Conservation (phyloP, 2,797 vertebrate genomes). For the Oryzias sinensis region DNA sequence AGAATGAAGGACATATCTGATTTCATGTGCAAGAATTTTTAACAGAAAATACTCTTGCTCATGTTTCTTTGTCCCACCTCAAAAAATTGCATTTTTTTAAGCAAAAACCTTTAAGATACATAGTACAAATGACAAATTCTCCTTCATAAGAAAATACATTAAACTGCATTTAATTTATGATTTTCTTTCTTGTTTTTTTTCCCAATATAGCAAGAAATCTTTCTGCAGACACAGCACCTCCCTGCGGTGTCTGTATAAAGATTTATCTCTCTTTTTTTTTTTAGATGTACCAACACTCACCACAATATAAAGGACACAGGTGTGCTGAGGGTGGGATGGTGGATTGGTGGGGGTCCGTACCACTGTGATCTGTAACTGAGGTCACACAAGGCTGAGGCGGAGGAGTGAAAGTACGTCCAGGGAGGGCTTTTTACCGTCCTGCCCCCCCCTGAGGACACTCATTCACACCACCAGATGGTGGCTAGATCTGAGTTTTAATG, state of each 20-base stretch:
- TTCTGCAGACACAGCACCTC: slow-evolving; percentile 39
- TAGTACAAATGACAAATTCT: no score
- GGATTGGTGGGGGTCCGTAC: slow-evolving; percentile 27
- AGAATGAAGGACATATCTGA: slow-evolving; percentile 1
- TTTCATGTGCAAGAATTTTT: no score
- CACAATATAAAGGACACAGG: slow-evolving; percentile 45
- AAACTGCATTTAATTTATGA: background rate
- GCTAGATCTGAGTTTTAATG: slow-evolving; percentile 77
- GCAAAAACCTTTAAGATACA: no score
- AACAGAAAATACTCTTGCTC: no score
- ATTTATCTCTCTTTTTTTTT: slow-evolving; percentile 6
- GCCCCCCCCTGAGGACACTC: slow-evolving; percentile 46
- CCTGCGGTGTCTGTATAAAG: slow-evolving; percentile 26
- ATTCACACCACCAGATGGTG: slow-evolving; percentile 81
- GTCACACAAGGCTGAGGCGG: slow-evolving; percentile 52
- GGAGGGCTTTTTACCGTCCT: slow-evolving; percentile 52
- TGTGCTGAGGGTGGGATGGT: slow-evolving; percentile 36
- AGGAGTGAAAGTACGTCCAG: slow-evolving; percentile 73
- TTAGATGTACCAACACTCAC: slow-evolving; percentile 2
- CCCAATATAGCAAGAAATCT: slow-evolving; percentile 13
- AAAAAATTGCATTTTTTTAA: no score
- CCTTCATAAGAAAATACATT: no score
- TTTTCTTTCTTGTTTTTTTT: background rate
- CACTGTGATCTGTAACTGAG: slow-evolving; percentile 49
- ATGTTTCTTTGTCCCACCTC: no score